Evolutionary conservation across 2,888 invertebrate species (phyloP).

Genomic region (Pyrrhia umbra): DNA sequence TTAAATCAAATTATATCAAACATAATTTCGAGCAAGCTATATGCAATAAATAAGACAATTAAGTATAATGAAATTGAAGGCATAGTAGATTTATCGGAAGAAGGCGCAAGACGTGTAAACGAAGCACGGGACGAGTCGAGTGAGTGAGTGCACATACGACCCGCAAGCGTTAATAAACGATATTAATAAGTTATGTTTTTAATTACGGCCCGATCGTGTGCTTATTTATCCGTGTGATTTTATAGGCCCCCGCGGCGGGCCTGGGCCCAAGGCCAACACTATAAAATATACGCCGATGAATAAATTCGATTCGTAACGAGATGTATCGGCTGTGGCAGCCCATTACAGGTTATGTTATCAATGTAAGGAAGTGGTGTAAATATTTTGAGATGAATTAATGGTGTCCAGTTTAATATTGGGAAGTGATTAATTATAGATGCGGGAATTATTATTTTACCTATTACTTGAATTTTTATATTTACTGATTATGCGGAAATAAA

Average conservation of each 20-base stretch:
- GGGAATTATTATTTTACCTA: conserved; percentile 24
- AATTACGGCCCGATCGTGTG: conserved; percentile 85
- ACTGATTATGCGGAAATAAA: conserved; percentile 2
- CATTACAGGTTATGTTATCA: conserved; percentile 68
- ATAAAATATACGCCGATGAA: conserved; percentile 86
- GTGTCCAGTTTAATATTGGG: conserved; percentile 26
- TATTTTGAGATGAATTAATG: conserved; percentile 66
- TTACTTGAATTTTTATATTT: conserved; percentile 10
- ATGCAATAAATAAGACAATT: conserved; percentile 56
- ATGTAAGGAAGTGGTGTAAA: conserved; percentile 70
- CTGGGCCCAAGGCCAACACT: conserved; percentile 75
- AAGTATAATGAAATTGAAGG: conserved; percentile 57
- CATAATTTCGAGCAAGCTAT: conserved; percentile 42
- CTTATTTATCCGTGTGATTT: conserved; percentile 90
- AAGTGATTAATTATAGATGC: conserved; percentile 39
- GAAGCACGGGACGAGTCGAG: conserved; percentile 41
- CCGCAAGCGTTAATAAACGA: conserved; percentile 87
- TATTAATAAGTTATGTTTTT: conserved; percentile 90
- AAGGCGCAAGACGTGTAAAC: conserved; percentile 42
- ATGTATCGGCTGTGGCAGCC: conserved; percentile 83
- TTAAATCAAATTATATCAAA: conserved; percentile 61
- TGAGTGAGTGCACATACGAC: conserved; percentile 73
- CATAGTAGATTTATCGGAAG: conserved; percentile 56
- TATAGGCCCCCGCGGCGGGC: conserved; percentile 87
- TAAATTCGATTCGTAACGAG: conserved; percentile 89